Conservation (phyloP, 2,888 invertebrate genomes). For the Limnephilus marmoratus region DNA sequence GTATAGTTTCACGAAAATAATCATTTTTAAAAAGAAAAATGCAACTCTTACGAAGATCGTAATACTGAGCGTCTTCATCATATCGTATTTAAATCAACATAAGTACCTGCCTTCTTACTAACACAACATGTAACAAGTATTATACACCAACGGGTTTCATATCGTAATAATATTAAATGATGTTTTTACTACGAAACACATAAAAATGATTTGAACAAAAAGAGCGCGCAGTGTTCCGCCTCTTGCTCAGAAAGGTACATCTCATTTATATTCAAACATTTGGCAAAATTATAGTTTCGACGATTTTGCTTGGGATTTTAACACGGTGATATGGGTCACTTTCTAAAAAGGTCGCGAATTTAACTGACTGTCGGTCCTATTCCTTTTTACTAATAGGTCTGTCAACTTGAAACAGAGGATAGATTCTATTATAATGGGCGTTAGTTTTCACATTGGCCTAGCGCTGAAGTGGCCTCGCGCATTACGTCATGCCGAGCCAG, state of each 20-base stretch:
- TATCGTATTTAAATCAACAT: neutral
- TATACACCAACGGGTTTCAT: neutral
- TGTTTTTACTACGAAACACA: neutral
- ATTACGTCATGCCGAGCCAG: neutral
- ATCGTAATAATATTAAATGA: neutral
- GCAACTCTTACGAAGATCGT: neutral
- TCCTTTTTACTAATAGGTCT: neutral
- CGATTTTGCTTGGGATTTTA: neutral
- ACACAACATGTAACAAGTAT: neutral
- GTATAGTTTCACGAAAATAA: neutral
- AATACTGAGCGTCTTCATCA: neutral
- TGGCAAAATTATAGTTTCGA: neutral
- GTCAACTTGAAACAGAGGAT: neutral
- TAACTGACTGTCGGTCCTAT: neutral
- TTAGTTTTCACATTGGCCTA: conserved; percentile 16
- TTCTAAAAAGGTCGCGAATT: neutral
- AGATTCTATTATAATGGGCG: neutral
- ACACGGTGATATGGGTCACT: neutral
- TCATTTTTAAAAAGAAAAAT: neutral
- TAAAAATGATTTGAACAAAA: neutral
- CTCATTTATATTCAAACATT: neutral
- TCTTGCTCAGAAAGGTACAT: neutral
- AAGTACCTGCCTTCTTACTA: neutral
- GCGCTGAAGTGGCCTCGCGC: conserved; percentile 15
- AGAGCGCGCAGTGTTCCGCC: neutral